Percentiles rank a stretch among this genome's conserved stretches.
These are phyloP conservation scores for Mimachlamys varia DNA, from an alignment of 2,888 invertebrate species.

Conservation along the genomic window DNA sequence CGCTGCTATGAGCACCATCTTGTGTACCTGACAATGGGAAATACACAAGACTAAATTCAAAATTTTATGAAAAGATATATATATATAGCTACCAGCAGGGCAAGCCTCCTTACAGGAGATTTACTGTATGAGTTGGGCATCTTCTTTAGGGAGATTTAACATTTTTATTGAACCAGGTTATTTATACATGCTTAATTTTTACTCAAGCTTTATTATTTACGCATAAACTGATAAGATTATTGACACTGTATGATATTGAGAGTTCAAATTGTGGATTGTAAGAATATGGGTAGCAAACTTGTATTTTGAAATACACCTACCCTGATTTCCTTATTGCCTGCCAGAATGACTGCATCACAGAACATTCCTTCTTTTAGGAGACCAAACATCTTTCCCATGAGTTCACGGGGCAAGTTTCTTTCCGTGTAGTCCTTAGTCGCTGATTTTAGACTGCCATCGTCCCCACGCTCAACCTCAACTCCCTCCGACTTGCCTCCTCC, in stretches of 20 bases:
- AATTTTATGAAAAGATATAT: not conserved
- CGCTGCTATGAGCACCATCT: slow-evolving; percentile 61
- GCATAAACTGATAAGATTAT: too few relatives aligned
- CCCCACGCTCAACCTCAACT: not conserved
- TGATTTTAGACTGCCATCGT: slow-evolving; percentile 38
- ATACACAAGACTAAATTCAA: not conserved
- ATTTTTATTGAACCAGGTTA: too few relatives aligned
- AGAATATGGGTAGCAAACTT: too few relatives aligned
- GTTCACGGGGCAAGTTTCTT: slow-evolving; percentile 47
- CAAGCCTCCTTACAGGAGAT: too few relatives aligned
- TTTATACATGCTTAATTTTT: too few relatives aligned
- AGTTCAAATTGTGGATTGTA: too few relatives aligned
- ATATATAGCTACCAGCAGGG: too few relatives aligned
- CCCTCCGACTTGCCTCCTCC: not conserved
- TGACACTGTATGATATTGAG: too few relatives aligned
- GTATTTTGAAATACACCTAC: slow-evolving; percentile 46
- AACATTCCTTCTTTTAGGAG: slow-evolving; percentile 59
- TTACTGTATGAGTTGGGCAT: too few relatives aligned
- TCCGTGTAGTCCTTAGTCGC: slow-evolving; percentile 52
- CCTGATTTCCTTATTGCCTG: slow-evolving; percentile 59
- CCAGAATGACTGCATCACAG: slow-evolving; percentile 63
- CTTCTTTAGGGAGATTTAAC: too few relatives aligned
- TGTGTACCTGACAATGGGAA: slow-evolving; percentile 61
- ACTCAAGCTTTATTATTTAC: too few relatives aligned
- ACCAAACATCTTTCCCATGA: slow-evolving; percentile 58